Evolutionary conservation across 2,888 invertebrate genomes (phyloP), one percentile per base, ranked within the genome.

Genomic region (Cistogaster globosa): DNA sequence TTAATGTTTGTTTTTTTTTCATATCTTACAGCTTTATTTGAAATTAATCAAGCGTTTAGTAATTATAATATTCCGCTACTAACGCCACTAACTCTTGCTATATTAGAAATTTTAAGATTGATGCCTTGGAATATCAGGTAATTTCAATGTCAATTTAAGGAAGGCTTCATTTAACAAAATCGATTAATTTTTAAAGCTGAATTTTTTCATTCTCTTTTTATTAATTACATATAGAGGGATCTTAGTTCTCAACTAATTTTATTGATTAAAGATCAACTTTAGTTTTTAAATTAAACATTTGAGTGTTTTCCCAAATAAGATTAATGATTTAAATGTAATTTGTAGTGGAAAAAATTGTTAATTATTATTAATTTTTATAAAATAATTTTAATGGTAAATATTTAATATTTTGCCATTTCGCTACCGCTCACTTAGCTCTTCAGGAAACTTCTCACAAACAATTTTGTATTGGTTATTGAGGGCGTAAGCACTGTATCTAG

Each of bases 31-130:
- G n/a, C 32, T 68, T 12, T 42, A n/a, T 69, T 80, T 42, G 42
- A 69, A 51, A 71, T 84, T 67, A 45, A 76, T 71, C 67, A 71
- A 79, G 60, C 75, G 48, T 67, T 51, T 55, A 76, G 71, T 71
- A 71, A 63, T 67, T 48, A 60, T 48, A 62, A 42, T 38, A 11
- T 22, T 45, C 75, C 75, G 63, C 65, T 36, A 14, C 22, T 53
- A 51, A 45, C 16, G 18, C 9, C 26, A 18, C 5, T 55, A 6
- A 45, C 11, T 51, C 62, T n/a, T 6, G n/a, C 9, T 48, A 11
- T 48, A n/a, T 38, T 12, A 22, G 22, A 51, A 38, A 53, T 51
- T 12, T 26, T 11, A 2, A 38, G 60, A 38, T 18, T n/a, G 11
- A 11, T 42, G 53, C 14, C n/a, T 45, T 42, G 9, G 38, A 48